Conservation (phyloP, 1,140 invertebrate genomes). For the Trigoniulus corallinus region DNA sequence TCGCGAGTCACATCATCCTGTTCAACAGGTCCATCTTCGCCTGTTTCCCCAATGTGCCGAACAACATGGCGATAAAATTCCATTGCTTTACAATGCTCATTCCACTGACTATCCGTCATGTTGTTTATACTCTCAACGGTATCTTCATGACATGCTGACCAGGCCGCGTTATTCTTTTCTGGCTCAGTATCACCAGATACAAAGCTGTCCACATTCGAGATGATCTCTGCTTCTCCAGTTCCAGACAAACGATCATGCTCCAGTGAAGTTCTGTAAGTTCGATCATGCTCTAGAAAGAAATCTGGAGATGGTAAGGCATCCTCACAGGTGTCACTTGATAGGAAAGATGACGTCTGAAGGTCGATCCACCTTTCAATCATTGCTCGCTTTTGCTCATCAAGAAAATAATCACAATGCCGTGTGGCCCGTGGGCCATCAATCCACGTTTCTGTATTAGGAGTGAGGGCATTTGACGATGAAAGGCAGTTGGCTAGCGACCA, state of each 20-base stretch:
- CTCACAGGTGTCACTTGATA: slow-evolving; percentile 7
- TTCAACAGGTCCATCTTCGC: slow-evolving; percentile 42
- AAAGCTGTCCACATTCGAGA: background rate
- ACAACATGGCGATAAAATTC: background rate
- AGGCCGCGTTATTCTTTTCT: slow-evolving; percentile 45
- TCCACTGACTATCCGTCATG: background rate
- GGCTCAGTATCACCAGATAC: background rate
- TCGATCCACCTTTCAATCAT: slow-evolving; percentile 90
- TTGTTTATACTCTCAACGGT: background rate
- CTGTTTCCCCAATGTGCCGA: slow-evolving; percentile 12
- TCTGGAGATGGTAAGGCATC: slow-evolving; percentile 12
- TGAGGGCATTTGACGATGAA: no score
- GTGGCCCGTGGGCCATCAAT: slow-evolving; percentile 59
- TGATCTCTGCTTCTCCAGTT: background rate
- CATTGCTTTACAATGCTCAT: slow-evolving; percentile 60
- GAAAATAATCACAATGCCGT: slow-evolving; percentile 58
- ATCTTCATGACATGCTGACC: slow-evolving; percentile 13
- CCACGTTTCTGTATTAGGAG: slow-evolving; percentile 85
- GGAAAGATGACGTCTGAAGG: slow-evolving; percentile 40
- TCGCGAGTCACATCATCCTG: background rate
- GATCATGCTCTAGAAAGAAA: slow-evolving; percentile 4
- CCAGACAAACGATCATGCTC: no score
- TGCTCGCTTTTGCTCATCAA: slow-evolving; percentile 76
- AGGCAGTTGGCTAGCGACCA: no score
- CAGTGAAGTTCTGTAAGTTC: background rate